Percentiles rank a stretch among this genome's conserved stretches.
phyloP scores from a whole-genome alignment of 2,113 vertebrate genomes.

The Jacana jacana region DNA sequence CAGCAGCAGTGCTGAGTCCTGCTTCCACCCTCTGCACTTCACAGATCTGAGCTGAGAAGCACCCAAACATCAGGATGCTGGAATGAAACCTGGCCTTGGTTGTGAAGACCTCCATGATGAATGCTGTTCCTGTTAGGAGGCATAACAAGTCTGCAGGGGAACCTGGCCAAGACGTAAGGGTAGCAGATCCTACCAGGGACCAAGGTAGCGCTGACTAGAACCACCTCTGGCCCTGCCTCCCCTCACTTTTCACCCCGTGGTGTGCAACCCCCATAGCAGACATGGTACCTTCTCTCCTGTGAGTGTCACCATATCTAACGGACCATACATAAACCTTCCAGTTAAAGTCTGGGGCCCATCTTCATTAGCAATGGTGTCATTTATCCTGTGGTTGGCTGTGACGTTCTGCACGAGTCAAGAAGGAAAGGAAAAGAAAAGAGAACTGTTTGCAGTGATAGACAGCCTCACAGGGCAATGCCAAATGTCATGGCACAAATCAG shows the following conservation, averaged over 20 bases:
- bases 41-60: neutral
- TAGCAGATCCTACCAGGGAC: neutral
- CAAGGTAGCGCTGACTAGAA: accelerated
- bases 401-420: conserved; percentile 82
- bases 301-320: conserved; percentile 97
- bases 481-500: neutral
- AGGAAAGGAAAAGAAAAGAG: neutral
- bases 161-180: neutral
- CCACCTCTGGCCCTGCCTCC: neutral
- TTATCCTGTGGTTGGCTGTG: conserved; percentile 94
- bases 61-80: neutral
- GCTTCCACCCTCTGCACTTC: neutral
- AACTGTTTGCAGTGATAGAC: neutral
- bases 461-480: neutral
- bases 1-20: accelerated
- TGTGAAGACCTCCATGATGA: neutral
- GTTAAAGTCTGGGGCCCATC: conserved; percentile 87
- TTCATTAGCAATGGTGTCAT: conserved; percentile 88
- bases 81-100: accelerated
- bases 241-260: accelerated
- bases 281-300: conserved; percentile 91
- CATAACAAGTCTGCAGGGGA: neutral
- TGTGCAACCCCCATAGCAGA: neutral
- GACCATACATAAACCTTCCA: conserved; percentile 96
- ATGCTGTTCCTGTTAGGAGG: neutral